Conservation (phyloP, 2,888 invertebrate genomes). For the Synanthedon myopaeformis region DNA sequence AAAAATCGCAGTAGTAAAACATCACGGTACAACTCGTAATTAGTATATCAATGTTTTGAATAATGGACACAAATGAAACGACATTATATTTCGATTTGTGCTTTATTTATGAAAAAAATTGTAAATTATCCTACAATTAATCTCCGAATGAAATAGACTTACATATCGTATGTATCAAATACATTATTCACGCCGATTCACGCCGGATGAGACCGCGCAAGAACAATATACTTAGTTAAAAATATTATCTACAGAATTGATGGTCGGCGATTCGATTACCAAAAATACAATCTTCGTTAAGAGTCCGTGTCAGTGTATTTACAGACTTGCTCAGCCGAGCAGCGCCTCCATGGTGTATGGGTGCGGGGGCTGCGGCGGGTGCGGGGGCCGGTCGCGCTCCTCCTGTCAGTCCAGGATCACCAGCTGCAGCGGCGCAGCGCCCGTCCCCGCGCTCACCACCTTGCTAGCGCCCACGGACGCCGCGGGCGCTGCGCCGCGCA, state of each 20-base stretch:
- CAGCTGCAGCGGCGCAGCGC: slow-evolving; percentile 69
- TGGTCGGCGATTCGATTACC: slow-evolving; percentile 66
- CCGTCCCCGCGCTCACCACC: slow-evolving; percentile 66
- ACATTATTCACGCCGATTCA: slow-evolving; percentile 53
- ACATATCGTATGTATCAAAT: slow-evolving; percentile 71
- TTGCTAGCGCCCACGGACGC: slow-evolving; percentile 73
- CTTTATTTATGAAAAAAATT: slow-evolving; percentile 77
- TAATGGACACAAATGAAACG: slow-evolving; percentile 35
- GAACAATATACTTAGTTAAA: slow-evolving; percentile 63
- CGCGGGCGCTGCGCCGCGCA: slow-evolving; percentile 70
- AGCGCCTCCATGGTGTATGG: slow-evolving; percentile 76
- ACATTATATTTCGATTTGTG: slow-evolving; percentile 67
- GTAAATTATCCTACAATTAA: slow-evolving; percentile 76
- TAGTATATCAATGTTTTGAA: too few species aligned
- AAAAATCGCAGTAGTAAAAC: too few species aligned
- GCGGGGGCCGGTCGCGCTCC: slow-evolving; percentile 28
- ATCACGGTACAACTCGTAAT: too few species aligned
- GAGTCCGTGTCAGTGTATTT: slow-evolving; percentile 11
- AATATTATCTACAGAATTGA: slow-evolving; percentile 70
- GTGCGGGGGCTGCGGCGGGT: slow-evolving; percentile 56
- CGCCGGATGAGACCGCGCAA: slow-evolving; percentile 65
- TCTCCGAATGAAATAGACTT: slow-evolving; percentile 72
- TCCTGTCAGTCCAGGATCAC: slow-evolving; percentile 80
- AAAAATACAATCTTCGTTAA: slow-evolving; percentile 64
- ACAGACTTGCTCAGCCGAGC: slow-evolving; percentile 55